Evolutionary conservation across 2,113 vertebrate species (phyloP), one percentile per base, ranked within the genome.

Genomic region (Aspiorhynchus laticeps): DNA sequence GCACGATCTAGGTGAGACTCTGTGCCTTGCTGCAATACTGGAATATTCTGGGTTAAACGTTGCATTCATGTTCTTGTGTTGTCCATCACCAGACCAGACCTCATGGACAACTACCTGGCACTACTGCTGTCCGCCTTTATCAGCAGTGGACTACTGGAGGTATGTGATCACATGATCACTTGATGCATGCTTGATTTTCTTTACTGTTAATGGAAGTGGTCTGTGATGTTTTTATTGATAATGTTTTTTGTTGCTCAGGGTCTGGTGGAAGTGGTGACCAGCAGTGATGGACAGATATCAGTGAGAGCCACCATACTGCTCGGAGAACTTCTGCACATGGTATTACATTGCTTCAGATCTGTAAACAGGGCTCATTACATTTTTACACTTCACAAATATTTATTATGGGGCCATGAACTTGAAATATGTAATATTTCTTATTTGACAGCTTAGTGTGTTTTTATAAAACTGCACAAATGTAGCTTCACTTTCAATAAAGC

Each of bases 51-150:
- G 7, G 26, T 53, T 28, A 53, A 33, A 78, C 11, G 0, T 24
- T 73, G 69, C 10, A 38, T 41, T 73, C 71, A 41, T 21, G 26
- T 61, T 73, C 26, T 53, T 56, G 75, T 43, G 85, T 43, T 61
- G 17, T 77, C 8, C 15, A 19, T 78, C 3, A 26, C 19, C 88
- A 99, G 98, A 89, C 96, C 98, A 88, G 98, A 99, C 92, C 96
- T 99, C 87, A 98, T 99, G 96, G 98, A 99, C 94, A 99, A 98
- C 93, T 99, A 99, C 63, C 94, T 99, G 93, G 97, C 97, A 21
- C 94, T 99, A 91, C 94, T 99, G 85, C 96, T 99, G 12, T 98
- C 97, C 65, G 96, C 97, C 73, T 98, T 99, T 92, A 98, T 99
- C 94, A 95, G 93, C 88, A 98, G 98, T 88, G 96, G 97, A 83